Evolutionary conservation across 2,888 invertebrate genomes (phyloP).

Genomic region (Troilus luridus): DNA sequence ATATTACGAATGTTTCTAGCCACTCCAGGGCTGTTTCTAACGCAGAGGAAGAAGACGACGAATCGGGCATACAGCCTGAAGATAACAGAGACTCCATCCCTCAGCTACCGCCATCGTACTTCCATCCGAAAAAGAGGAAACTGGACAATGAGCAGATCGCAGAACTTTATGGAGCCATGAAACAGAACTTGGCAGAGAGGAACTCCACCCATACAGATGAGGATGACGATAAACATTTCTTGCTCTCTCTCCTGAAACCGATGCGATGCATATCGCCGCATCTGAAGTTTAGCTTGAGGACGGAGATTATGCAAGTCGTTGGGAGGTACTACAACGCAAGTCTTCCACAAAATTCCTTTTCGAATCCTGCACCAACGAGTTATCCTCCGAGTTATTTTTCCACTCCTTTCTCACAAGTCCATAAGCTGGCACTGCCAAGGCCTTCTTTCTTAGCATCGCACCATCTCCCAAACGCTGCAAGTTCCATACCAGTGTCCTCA

Average conservation of each 20-base stretch:
- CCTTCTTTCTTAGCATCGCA: background rate
- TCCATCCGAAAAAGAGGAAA: background rate
- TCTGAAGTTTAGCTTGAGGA: background rate
- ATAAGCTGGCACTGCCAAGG: background rate
- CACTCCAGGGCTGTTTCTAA: background rate
- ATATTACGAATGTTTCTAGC: background rate
- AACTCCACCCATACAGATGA: background rate
- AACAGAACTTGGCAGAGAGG: background rate
- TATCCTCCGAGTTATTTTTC: background rate
- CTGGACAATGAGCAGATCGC: background rate
- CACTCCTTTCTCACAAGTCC: background rate
- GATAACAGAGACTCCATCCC: background rate
- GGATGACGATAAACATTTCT: constrained; percentile 5
- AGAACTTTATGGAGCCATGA: background rate
- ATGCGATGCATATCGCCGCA: constrained; percentile 11
- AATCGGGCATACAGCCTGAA: background rate
- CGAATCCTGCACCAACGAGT: background rate
- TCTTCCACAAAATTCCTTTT: background rate
- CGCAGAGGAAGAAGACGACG: background rate
- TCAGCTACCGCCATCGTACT: background rate
- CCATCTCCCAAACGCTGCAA: background rate
- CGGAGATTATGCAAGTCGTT: background rate
- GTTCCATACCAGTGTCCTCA: background rate
- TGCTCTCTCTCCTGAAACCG: constrained; percentile 2
- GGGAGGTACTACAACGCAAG: constrained; percentile 10